phyloP scores from a whole-genome alignment of 2,113 vertebrate genomes.

The Esox niger region DNA sequence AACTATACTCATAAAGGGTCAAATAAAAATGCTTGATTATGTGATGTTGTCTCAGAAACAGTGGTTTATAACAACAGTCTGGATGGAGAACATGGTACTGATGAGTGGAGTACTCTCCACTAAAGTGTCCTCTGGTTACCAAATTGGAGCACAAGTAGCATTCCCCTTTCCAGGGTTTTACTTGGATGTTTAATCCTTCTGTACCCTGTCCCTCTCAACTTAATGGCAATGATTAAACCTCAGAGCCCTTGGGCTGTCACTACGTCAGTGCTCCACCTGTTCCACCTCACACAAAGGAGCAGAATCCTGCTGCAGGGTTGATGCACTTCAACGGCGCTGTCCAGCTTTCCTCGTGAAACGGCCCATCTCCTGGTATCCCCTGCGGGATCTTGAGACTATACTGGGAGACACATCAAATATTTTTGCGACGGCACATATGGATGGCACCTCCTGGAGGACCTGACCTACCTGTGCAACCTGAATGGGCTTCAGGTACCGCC shows the following conservation, averaged over 20 bases:
- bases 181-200: slow-evolving; percentile 19
- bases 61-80: not conserved
- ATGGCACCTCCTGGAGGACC: not conserved
- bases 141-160: not conserved
- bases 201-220: slow-evolving; percentile 9
- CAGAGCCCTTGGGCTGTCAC: not conserved
- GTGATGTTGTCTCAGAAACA: not conserved
- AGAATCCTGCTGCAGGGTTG: not conserved
- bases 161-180: slow-evolving; percentile 2
- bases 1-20: slow-evolving; percentile 3
- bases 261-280: too few species aligned
- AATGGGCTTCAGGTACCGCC: too few species aligned
- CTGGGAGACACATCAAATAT: too few species aligned
- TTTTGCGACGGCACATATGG: too few species aligned
- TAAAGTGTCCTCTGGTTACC: not conserved
- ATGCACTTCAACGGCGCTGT: too few species aligned
- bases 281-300: too few species aligned
- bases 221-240: slow-evolving; percentile 30
- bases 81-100: not conserved
- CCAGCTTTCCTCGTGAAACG: too few species aligned
- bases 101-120: not conserved
- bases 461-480: not conserved
- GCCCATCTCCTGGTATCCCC: too few species aligned
- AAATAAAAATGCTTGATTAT: too few species aligned
- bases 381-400: too few species aligned